phyloP scores from a whole-genome alignment of 2,888 invertebrate species.

The Strigamia crassipes region DNA sequence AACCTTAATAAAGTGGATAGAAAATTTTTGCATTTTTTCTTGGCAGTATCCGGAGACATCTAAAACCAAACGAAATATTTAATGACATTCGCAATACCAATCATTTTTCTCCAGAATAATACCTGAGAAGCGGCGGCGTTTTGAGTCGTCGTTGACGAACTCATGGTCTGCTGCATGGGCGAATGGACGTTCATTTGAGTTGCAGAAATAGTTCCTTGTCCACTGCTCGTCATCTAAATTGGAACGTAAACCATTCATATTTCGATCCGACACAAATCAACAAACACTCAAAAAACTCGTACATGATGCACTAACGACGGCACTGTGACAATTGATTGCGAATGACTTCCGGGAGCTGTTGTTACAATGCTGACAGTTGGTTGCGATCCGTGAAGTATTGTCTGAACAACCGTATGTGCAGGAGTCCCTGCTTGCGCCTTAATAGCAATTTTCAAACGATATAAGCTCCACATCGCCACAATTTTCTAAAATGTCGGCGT shows the following conservation, averaged over 20 bases:
- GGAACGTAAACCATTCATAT: not conserved
- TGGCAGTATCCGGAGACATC: constrained; percentile 75
- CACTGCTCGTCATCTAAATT: constrained; percentile 41
- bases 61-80: constrained; percentile 45
- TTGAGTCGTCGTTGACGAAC: constrained; percentile 46
- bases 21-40: constrained; percentile 98
- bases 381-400: constrained; percentile 19
- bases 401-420: constrained; percentile 30
- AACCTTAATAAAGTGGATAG: constrained; percentile 92
- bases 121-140: constrained; percentile 47
- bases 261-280: not conserved
- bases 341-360: constrained; percentile 21
- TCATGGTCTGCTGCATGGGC: constrained; percentile 47
- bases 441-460: not conserved
- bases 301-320: constrained; percentile 43
- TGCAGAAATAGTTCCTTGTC: not conserved
- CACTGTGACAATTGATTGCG: constrained; percentile 34
- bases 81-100: not conserved
- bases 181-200: constrained; percentile 50
- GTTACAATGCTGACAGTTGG: constrained; percentile 45
- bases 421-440: constrained; percentile 26
- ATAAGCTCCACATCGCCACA: not conserved
- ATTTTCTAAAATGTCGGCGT: not conserved
- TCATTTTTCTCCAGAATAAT: not conserved
- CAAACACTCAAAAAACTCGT: not conserved